Evolutionary conservation across 2,797 vertebrate species (phyloP).

Genomic region (Syngnathus acus): DNA sequence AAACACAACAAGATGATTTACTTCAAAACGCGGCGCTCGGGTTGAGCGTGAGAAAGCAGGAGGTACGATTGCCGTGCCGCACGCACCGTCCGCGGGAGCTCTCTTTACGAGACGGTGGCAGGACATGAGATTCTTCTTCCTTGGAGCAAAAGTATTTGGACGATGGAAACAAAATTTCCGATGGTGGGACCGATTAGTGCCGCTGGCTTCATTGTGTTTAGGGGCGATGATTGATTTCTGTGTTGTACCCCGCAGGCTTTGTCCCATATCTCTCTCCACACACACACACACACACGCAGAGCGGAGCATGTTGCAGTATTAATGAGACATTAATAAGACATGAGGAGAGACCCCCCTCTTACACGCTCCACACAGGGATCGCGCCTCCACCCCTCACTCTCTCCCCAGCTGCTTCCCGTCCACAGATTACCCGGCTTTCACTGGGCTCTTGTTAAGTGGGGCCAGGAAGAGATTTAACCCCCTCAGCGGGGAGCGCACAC

Average conservation of each 20-base stretch:
- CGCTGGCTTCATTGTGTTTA: slow-evolving; percentile 62
- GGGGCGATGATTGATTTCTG: slow-evolving; percentile 71
- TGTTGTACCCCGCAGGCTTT: slow-evolving; percentile 59
- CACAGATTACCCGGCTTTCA: slow-evolving; percentile 72
- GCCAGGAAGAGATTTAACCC: slow-evolving; percentile 74
- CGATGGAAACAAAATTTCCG: slow-evolving; percentile 55
- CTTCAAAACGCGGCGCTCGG: slow-evolving; percentile 7
- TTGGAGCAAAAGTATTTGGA: not conserved
- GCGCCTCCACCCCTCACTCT: slow-evolving; percentile 25
- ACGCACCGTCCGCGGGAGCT: slow-evolving; percentile 60
- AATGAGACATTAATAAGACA: slow-evolving; percentile 78
- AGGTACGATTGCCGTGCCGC: slow-evolving; percentile 61
- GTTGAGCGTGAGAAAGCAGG: slow-evolving; percentile 67
- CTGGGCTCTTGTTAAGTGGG: slow-evolving; percentile 67
- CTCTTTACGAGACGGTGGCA: slow-evolving; percentile 51
- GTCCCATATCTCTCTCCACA: slow-evolving; percentile 54
- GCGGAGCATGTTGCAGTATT: slow-evolving; percentile 68
- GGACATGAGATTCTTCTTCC: slow-evolving; percentile 21
- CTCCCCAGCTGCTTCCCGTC: slow-evolving; percentile 72
- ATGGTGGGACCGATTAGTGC: slow-evolving; percentile 34
- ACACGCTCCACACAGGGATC: slow-evolving; percentile 58
- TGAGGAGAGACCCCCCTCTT: slow-evolving; percentile 67
- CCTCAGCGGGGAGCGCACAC: slow-evolving; percentile 52
- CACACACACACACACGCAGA: slow-evolving; percentile 36
- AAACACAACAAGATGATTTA: slow-evolving; percentile 29